phyloP scores from a whole-genome alignment of 2,113 vertebrate genomes.

The Pseudopodoces humilis region DNA sequence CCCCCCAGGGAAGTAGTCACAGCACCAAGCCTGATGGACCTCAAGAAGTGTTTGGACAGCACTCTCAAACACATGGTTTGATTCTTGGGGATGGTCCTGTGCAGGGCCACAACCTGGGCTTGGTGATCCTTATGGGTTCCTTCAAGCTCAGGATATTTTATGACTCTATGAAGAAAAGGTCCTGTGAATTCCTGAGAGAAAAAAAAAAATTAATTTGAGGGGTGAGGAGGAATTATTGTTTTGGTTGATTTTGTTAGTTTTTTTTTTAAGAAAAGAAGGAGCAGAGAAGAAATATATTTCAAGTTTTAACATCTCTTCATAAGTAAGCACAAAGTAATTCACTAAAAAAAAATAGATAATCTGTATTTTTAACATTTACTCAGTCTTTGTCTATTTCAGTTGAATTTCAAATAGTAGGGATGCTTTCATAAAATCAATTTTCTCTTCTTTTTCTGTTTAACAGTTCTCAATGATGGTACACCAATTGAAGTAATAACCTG shows the following conservation, averaged over 20 bases:
- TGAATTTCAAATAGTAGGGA: background rate
- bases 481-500: background rate
- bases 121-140: accelerated
- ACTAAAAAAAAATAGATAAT: background rate
- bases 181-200: background rate
- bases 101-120: background rate
- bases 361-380: background rate
- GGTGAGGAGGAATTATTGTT: too few species aligned
- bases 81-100: background rate
- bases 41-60: too few species aligned
- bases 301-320: background rate
- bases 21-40: background rate
- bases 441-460: background rate
- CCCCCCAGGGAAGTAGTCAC: background rate
- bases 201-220: accelerated
- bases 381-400: background rate
- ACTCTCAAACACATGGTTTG: background rate
- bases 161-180: background rate
- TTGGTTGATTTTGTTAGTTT: background rate
- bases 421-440: background rate
- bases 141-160: background rate
- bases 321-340: background rate
- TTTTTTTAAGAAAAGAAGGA: background rate
- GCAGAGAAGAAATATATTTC: background rate
- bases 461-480: background rate